Evolutionary conservation across 2,113 vertebrate genomes (phyloP), one percentile per base, ranked within the genome.

Genomic region (Alexandromys fortis): DNA sequence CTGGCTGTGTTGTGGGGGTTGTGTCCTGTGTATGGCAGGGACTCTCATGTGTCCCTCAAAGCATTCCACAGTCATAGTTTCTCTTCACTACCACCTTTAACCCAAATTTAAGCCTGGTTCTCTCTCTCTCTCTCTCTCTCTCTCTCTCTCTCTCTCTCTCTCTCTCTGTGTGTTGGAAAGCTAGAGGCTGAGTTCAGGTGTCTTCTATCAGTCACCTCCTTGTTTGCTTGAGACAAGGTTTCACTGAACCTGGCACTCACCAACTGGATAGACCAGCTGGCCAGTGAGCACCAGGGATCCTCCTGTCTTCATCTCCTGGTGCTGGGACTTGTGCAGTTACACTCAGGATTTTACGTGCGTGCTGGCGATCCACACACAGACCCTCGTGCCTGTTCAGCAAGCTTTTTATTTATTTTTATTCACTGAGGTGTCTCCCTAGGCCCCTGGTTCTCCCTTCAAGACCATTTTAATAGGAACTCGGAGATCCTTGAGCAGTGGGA

Each of bases 61-160:
- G 47, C 55, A 49, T 33, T 26, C 0, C 28, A 26, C 24, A 0
- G 0, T 6, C n/a, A 63, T 58, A 2, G 24, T 19, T 11, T 47
- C 58, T 68, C 30, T 8, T 83, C 19, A 14, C 33, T 26, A n/a
- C 21, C 24, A 7, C 38, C 76, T 77, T 47, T 79, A 89, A 58
- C 55, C 87, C 52, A 86, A 86, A 68, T 68, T 68, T 68, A 33
- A 67, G 17, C 10, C 78, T 55, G 13, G 13, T 14, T 63, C 22
- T 61, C 58, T 61, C 58, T 61, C 58, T 61, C 58, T 61, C 58
- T 61, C 58, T 61, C 58, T 61, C 58, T 61, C 58, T 61, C 61
- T 63, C 61, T 63, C 61, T 63, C 61, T 63, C 61, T 63, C 58
- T 61, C 58, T 61, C 21, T 61, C 21, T 61, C 7, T 65, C 3